Conservation (phyloP, 1,140 invertebrate genomes). For the Macrobrachium rosenbergii region DNA sequence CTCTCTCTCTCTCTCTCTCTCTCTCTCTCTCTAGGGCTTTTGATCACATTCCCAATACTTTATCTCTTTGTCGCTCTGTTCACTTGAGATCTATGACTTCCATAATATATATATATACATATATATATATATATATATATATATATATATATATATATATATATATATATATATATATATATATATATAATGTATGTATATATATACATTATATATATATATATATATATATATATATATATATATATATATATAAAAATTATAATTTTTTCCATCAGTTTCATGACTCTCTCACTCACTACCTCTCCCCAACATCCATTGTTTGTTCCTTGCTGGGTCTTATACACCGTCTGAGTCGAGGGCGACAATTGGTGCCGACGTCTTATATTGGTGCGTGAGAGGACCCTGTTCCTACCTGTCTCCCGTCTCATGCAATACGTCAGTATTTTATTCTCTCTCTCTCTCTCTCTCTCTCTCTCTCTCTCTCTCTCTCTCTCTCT, state of each 20-base stretch:
- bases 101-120: neutral
- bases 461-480: constrained; percentile 6
- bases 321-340: neutral
- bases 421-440: neutral
- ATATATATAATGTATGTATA: constrained; percentile 19
- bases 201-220: neutral
- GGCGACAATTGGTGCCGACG: too few species aligned
- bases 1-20: neutral
- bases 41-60: neutral
- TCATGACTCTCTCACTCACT: neutral
- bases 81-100: too few species aligned
- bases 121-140: neutral
- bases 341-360: neutral
- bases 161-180: constrained; percentile 5
- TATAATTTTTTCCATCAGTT: neutral
- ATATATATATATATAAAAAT: neutral
- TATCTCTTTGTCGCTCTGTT: neutral
- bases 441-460: constrained; percentile 26
- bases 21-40: neutral
- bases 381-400: too few species aligned
- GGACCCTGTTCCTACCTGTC: too few species aligned
- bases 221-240: neutral
- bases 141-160: neutral
- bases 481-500: constrained; percentile 10
- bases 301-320: neutral